Conservation (phyloP, 2,888 invertebrate genomes). For the Carcina quercana region DNA sequence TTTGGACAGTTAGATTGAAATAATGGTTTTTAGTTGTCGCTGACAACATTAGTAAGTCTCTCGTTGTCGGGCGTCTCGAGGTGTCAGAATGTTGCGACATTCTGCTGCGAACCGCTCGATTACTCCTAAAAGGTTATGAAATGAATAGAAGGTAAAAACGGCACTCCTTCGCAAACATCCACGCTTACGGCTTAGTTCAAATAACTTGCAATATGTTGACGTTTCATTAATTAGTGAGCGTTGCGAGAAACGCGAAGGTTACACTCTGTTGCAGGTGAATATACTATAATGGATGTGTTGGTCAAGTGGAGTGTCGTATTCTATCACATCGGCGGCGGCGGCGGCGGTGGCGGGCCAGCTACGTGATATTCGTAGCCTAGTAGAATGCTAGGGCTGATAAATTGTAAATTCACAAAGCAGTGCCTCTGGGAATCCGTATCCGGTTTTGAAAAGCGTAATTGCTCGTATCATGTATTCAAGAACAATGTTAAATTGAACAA, state of each 20-base stretch:
- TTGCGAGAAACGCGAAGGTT: constrained; percentile 25
- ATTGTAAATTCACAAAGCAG: too few relatives aligned
- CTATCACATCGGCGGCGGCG: constrained; percentile 17
- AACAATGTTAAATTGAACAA: too few relatives aligned
- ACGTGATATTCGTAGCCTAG: too few relatives aligned
- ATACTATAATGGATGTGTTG: constrained; percentile 2
- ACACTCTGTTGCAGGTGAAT: constrained; percentile 1
- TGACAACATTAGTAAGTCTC: too few relatives aligned
- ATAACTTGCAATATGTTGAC: constrained; percentile 13
- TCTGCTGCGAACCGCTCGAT: constrained; percentile 17
- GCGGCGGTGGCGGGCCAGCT: too few relatives aligned
- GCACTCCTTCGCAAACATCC: constrained; percentile 24
- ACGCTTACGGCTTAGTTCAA: constrained; percentile 17
- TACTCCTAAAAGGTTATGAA: constrained; percentile 28
- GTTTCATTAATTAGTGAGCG: constrained; percentile 36
- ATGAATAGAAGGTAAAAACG: constrained; percentile 26
- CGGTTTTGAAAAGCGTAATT: constrained; percentile 28
- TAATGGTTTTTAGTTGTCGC: too few relatives aligned
- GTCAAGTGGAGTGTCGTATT: constrained; percentile 16
- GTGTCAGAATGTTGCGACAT: constrained; percentile 21
- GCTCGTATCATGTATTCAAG: constrained; percentile 34
- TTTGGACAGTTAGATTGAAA: too few relatives aligned
- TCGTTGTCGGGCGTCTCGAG: constrained; percentile 15
- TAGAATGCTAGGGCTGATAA: too few relatives aligned
- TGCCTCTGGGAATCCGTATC: too few relatives aligned